Percentiles rank a stretch among this genome's conserved stretches.
phyloP scores from a whole-genome alignment of 1,140 invertebrate species.

The Campoletis sonorensis region DNA sequence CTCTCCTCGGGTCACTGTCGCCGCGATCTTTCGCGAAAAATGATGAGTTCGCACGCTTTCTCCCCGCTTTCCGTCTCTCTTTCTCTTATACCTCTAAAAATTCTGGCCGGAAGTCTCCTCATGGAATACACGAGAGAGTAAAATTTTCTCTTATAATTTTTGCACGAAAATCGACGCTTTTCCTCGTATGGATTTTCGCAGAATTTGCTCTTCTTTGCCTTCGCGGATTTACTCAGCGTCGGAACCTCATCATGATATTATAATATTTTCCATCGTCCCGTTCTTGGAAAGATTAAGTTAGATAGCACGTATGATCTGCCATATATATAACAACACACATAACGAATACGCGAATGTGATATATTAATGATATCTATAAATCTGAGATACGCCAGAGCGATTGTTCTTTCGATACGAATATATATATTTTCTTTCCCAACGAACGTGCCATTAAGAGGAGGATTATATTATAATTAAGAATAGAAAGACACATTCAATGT shows the following conservation, averaged over 20 bases:
- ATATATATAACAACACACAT: too few species aligned
- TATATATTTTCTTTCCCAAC: conserved; percentile 9
- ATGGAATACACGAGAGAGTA: neutral
- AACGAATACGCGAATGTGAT: too few species aligned
- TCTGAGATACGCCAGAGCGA: conserved; percentile 4
- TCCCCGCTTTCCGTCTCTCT: neutral
- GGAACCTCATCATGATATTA: too few species aligned
- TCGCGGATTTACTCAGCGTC: too few species aligned
- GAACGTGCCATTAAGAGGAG: conserved; percentile 66
- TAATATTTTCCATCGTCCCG: neutral
- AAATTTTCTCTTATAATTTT: neutral
- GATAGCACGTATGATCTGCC: too few species aligned
- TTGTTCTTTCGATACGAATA: conserved; percentile 26
- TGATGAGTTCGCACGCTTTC: conserved; percentile 15
- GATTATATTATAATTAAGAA: conserved; percentile 76
- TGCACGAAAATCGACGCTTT: neutral
- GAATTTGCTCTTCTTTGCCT: neutral
- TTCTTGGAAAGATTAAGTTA: too few species aligned
- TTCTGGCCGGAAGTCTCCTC: neutral
- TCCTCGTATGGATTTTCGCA: neutral
- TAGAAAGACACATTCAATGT: conserved; percentile 49
- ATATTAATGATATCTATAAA: conserved; percentile 13
- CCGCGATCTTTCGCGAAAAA: conserved; percentile 10
- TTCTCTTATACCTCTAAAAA: neutral
- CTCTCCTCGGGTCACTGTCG: conserved; percentile 19